Evolutionary conservation across 2,888 invertebrate genomes (phyloP).

Genomic region (Lagria hirta): DNA sequence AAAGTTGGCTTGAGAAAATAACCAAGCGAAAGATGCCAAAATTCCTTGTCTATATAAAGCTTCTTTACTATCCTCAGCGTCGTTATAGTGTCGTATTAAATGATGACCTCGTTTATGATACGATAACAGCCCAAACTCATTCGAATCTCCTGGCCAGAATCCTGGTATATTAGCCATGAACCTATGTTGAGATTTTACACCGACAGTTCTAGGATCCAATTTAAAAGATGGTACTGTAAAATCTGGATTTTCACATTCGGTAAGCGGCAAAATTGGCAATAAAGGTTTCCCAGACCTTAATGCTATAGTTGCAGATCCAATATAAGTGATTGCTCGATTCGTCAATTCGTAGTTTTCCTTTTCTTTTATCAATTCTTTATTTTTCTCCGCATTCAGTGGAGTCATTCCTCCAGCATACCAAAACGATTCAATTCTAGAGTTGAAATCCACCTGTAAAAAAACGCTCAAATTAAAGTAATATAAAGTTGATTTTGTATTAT

Average conservation of each 20-base stretch:
- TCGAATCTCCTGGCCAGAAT: conserved; percentile 79
- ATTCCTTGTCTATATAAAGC: conserved; percentile 75
- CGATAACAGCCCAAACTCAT: conserved; percentile 77
- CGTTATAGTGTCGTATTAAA: conserved; percentile 56
- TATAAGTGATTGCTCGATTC: conserved; percentile 70
- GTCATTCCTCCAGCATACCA: conserved; percentile 80
- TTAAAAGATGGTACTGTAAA: conserved; percentile 62
- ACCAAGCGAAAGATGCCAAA: conserved; percentile 77
- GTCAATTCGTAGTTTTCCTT: conserved; percentile 59
- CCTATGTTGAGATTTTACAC: conserved; percentile 58
- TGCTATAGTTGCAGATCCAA: conserved; percentile 68
- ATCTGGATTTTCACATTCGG: conserved; percentile 60
- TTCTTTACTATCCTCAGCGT: conserved; percentile 60
- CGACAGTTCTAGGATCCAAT: conserved; percentile 64
- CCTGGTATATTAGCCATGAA: conserved; percentile 78
- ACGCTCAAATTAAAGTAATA: too few relatives aligned
- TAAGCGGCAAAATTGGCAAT: conserved; percentile 61
- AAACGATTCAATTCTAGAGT: conserved; percentile 81
- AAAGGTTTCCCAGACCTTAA: conserved; percentile 71
- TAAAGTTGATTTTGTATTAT: too few relatives aligned
- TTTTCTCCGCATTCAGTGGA: conserved; percentile 54
- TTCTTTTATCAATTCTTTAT: conserved; percentile 52
- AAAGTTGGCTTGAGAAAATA: conserved; percentile 75
- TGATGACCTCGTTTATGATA: conserved; percentile 70
- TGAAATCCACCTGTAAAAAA: conserved; percentile 67